These are phyloP conservation scores for Peromyscus californicus DNA, from an alignment of 2,113 vertebrate genomes.

Conservation along the genomic window DNA sequence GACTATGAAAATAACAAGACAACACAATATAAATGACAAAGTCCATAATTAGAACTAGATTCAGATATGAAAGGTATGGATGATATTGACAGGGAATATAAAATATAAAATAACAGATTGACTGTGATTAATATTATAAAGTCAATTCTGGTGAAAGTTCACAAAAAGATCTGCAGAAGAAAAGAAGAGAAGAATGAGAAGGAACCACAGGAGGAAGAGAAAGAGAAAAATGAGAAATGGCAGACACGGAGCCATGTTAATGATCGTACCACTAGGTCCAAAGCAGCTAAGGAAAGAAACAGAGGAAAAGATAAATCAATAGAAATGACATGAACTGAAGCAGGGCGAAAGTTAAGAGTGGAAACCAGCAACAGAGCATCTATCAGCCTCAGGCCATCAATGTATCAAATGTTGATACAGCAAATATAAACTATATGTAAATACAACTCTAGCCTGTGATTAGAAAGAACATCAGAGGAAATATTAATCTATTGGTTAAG, in stretches of 20 bases:
- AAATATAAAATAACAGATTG: neutral
- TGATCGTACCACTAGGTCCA: neutral
- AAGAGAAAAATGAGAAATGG: neutral
- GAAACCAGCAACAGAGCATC: neutral
- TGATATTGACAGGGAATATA: neutral
- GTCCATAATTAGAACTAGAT: neutral
- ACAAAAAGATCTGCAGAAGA: neutral
- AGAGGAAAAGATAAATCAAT: neutral
- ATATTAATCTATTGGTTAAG: neutral
- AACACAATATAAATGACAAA: neutral
- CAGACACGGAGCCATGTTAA: neutral
- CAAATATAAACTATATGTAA: neutral
- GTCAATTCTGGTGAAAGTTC: neutral
- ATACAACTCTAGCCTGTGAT: neutral
- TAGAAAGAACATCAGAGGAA: neutral
- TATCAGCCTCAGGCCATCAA: neutral
- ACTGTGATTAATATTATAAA: neutral
- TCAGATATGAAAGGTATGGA: neutral
- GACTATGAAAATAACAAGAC: neutral
- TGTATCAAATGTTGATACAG: neutral
- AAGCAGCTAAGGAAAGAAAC: neutral
- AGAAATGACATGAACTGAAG: neutral
- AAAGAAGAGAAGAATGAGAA: neutral
- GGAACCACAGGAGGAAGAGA: neutral
- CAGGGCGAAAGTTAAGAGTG: neutral